Evolutionary conservation across 2,113 vertebrate species (phyloP).

Genomic region (Tapirus terrestris): DNA sequence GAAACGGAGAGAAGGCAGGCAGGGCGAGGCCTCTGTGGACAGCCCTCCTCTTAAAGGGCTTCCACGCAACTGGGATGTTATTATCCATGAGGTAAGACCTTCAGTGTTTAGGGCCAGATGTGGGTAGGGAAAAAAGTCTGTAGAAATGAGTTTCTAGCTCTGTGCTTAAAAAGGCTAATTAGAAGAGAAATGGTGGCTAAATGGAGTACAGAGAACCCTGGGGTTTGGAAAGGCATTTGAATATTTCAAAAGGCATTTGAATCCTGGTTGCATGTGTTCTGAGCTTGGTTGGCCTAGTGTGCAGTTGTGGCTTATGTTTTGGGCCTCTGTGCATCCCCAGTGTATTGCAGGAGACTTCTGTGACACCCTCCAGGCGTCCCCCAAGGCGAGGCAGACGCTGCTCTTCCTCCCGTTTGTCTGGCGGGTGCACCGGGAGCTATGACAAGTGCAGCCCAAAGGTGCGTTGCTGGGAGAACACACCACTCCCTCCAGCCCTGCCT

Average conservation of each 20-base stretch:
- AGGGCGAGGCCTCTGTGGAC: neutral
- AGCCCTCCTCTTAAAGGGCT: neutral
- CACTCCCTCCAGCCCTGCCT: neutral
- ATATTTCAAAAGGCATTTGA: neutral
- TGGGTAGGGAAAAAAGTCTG: neutral
- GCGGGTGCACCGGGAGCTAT: neutral
- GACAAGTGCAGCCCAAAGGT: neutral
- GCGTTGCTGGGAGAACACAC: neutral
- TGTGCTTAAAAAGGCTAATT: conserved; percentile 31
- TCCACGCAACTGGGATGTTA: rapidly evolving
- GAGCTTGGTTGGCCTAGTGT: neutral
- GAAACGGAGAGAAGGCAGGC: neutral
- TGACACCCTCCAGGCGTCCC: neutral
- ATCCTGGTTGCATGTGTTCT: neutral
- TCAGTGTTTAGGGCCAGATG: neutral
- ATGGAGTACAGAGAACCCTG: neutral
- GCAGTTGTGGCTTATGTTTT: neutral
- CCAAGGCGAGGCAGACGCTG: rapidly evolving
- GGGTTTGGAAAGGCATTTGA: neutral
- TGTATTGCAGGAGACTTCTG: neutral
- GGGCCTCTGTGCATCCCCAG: neutral
- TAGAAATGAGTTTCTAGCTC: neutral
- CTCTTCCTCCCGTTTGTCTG: neutral
- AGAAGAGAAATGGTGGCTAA: neutral
- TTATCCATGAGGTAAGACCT: neutral